phyloP scores from a whole-genome alignment of 2,113 vertebrate species.

The Melanocharis versteri region DNA sequence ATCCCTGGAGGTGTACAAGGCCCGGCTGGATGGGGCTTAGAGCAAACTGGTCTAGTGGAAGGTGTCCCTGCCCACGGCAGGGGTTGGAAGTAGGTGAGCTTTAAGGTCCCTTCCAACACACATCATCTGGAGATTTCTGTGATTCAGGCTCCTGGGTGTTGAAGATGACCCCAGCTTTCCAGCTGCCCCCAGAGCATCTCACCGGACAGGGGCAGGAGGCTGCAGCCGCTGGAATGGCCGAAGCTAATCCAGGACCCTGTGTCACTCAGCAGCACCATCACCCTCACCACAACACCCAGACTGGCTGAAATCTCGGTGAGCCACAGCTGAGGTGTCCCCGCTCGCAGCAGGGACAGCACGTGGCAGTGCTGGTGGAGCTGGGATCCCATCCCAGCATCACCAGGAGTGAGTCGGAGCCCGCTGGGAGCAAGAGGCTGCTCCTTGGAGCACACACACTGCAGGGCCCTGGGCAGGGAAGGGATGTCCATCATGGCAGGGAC shows the following conservation, averaged over 20 bases:
- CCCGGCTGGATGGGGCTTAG: accelerated
- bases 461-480: neutral
- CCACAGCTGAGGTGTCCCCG: accelerated
- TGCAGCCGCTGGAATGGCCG: neutral
- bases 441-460: accelerated
- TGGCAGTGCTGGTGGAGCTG: neutral
- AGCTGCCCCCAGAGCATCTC: neutral
- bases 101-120: neutral
- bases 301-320: accelerated
- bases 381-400: neutral
- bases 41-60: neutral
- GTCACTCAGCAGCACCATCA: neutral
- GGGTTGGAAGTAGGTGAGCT: neutral
- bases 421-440: neutral
- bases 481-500: accelerated
- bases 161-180: neutral
- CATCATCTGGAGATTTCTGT: neutral
- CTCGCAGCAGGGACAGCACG: accelerated
- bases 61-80: neutral
- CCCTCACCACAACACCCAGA: neutral
- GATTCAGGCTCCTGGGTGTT: neutral
- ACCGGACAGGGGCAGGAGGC: neutral
- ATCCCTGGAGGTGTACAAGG: neutral
- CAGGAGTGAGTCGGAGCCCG: neutral
- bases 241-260: neutral